These are phyloP conservation scores for Agapostemon virescens DNA, from an alignment of 2,888 invertebrate genomes.

Conservation along the genomic window DNA sequence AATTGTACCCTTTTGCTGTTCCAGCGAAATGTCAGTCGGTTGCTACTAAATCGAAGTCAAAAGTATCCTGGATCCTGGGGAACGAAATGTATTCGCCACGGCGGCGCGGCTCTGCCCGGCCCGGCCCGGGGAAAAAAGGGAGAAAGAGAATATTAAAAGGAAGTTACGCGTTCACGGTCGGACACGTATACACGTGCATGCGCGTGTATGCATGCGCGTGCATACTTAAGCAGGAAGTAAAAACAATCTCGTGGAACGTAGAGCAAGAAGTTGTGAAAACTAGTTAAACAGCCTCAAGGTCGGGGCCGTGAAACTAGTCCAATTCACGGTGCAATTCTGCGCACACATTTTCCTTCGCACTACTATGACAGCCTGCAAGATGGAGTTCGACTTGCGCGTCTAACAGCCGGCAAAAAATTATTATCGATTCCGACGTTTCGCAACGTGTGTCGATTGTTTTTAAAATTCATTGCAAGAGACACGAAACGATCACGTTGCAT, in stretches of 20 bases:
- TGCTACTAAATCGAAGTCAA: constrained; percentile 6
- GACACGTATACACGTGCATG: constrained; percentile 1
- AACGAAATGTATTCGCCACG: background rate
- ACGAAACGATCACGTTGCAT: background rate
- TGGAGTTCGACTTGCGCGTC: constrained; percentile 50
- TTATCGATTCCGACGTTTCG: background rate
- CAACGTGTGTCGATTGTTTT: no score
- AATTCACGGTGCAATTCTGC: constrained; percentile 66
- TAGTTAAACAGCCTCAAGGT: constrained; percentile 69
- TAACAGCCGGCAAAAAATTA: constrained; percentile 27
- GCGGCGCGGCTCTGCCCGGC: background rate
- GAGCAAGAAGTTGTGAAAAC: constrained; percentile 68
- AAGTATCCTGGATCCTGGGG: background rate
- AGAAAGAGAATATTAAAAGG: constrained; percentile 5
- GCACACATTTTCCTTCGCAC: constrained; percentile 56
- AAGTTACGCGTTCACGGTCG: constrained; percentile 15
- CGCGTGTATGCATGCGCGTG: constrained; percentile 12
- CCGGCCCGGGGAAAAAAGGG: background rate
- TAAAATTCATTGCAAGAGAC: background rate
- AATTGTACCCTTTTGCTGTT: constrained; percentile 6
- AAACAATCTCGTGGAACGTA: constrained; percentile 63
- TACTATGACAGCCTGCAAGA: constrained; percentile 47
- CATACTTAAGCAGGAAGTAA: constrained; percentile 56
- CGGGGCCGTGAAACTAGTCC: constrained; percentile 69
- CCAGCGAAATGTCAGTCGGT: background rate